phyloP scores from a whole-genome alignment of 2,113 vertebrate genomes.

The Sceloporus tristichus region DNA sequence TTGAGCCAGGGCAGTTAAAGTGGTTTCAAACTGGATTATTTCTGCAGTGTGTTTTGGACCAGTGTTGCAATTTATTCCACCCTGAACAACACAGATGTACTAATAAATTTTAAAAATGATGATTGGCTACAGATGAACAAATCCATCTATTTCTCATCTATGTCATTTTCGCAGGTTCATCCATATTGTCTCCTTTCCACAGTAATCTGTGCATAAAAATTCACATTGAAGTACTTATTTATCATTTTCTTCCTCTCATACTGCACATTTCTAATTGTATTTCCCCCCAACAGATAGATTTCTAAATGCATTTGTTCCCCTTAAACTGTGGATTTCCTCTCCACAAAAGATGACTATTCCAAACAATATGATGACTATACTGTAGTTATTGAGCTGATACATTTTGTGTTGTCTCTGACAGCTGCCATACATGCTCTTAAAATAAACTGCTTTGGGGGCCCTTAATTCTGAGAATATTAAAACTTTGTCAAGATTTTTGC shows the following conservation, averaged over 20 bases:
- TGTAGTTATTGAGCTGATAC: not conserved
- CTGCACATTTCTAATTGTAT: no score
- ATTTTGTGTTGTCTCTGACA: not conserved
- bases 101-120: no score
- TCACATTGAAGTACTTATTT: no score
- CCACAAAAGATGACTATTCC: not conserved
- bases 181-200: no score
- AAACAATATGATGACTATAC: not conserved
- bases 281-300: no score
- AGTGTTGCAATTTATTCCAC: no score
- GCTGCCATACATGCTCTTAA: not conserved
- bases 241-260: no score
- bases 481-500: not conserved
- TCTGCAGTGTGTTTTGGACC: no score
- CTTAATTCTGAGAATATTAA: not conserved
- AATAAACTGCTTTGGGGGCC: not conserved
- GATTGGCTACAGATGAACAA: not conserved
- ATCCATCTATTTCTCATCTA: not conserved
- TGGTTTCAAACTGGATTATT: no score
- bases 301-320: not conserved
- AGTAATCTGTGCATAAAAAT: no score
- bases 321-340: not conserved
- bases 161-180: not conserved
- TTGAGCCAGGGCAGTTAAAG: no score
- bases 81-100: no score